A percentile compares a stretch with the other conserved stretches of the same genome.
Evolutionary conservation across 2,797 vertebrate species (phyloP).

Genomic region (Psittacula derbiana): DNA sequence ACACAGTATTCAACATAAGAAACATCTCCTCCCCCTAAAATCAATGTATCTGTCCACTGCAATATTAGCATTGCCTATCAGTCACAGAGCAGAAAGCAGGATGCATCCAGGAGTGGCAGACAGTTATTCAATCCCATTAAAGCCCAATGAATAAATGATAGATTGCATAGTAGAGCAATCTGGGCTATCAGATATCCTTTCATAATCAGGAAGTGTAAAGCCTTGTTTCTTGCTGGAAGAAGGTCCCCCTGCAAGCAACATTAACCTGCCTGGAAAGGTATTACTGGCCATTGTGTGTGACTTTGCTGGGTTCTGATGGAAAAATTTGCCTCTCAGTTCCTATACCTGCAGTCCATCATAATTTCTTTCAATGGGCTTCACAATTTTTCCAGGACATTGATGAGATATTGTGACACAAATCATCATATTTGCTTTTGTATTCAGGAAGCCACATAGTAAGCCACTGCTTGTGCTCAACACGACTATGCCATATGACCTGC

Average conservation of each 20-base stretch:
- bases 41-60: not conserved
- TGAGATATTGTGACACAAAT: not conserved
- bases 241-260: not conserved
- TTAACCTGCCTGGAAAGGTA: not conserved
- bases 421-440: not conserved
- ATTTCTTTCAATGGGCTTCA: not conserved
- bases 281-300: no score
- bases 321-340: not conserved
- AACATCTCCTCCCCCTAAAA: not conserved
- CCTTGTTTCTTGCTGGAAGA: not conserved
- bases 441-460: not conserved
- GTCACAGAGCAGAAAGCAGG: constrained; percentile 24
- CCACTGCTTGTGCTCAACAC: not conserved
- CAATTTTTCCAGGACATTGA: not conserved
- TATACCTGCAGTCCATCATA: not conserved
- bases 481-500: rapidly evolving
- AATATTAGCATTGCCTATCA: not conserved
- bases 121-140: constrained; percentile 26
- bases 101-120: not conserved
- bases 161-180: not conserved
- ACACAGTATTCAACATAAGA: not conserved
- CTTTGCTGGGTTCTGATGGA: not conserved
- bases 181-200: constrained; percentile 30
- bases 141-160: constrained; percentile 54
- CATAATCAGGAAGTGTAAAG: not conserved